Evolutionary conservation across 2,888 invertebrate genomes (phyloP).

Genomic region (Byasa hedistus): DNA sequence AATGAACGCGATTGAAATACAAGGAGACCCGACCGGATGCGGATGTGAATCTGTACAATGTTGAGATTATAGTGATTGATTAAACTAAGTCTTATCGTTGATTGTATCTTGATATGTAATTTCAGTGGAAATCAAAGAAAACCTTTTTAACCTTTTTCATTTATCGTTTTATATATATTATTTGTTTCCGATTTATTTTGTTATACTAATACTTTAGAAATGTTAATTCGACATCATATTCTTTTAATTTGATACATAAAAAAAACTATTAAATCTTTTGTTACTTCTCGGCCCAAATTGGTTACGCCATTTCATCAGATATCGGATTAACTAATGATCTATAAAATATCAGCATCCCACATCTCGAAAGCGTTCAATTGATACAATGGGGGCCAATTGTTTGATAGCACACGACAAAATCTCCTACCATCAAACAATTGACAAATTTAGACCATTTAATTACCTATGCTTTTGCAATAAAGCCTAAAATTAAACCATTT

Average conservation of each 20-base stretch:
- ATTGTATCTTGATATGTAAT: constrained; percentile 11
- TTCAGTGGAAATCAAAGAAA: not conserved
- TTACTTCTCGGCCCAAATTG: no score
- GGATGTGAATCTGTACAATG: constrained; percentile 21
- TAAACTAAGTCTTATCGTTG: constrained; percentile 21
- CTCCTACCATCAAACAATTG: not conserved
- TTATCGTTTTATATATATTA: not conserved
- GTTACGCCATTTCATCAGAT: constrained; percentile 33
- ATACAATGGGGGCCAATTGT: constrained; percentile 62
- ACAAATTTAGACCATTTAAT: constrained; percentile 7
- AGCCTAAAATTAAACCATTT: constrained; percentile 2
- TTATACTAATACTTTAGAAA: no score
- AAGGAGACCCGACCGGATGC: constrained; percentile 11
- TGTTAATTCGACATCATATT: no score
- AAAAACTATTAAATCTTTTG: no score
- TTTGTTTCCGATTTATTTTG: no score
- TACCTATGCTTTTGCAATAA: not conserved
- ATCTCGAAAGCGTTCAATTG: constrained; percentile 57
- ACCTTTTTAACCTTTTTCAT: not conserved
- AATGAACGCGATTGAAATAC: constrained; percentile 17
- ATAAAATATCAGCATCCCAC: constrained; percentile 54
- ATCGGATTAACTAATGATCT: constrained; percentile 52
- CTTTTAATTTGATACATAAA: not conserved
- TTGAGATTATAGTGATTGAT: constrained; percentile 28
- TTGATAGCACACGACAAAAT: constrained; percentile 33